Percentiles rank a stretch among this genome's conserved stretches.
Evolutionary conservation across 2,797 vertebrate species (phyloP).

Genomic region (Phalloptychus januarius): DNA sequence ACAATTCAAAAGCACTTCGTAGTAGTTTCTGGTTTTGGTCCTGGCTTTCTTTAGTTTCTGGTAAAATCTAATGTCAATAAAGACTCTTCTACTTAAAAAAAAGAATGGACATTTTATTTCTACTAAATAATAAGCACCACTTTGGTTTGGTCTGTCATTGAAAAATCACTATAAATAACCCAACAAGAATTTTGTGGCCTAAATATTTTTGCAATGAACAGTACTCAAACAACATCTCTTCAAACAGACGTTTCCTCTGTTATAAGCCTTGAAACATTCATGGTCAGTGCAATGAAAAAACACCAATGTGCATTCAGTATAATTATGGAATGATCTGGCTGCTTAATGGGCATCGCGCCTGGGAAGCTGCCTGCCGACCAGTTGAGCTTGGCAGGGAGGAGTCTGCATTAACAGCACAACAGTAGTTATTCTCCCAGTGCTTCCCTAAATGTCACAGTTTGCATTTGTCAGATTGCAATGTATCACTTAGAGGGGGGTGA

Average conservation of each 20-base stretch:
- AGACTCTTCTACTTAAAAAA: background rate
- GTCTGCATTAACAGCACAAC: conserved; percentile 69
- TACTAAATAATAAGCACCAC: background rate
- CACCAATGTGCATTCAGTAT: conserved; percentile 20
- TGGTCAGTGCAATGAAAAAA: conserved; percentile 5
- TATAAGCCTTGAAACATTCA: conserved; percentile 26
- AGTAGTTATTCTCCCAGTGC: conserved; percentile 77
- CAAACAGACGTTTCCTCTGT: conserved; percentile 5
- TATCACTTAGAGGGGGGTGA: conserved; percentile 81
- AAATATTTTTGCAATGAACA: background rate
- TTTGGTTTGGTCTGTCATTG: background rate
- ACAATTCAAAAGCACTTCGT: background rate
- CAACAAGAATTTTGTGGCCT: background rate
- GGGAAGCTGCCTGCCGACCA: conserved; percentile 62
- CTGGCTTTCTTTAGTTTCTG: too few species aligned
- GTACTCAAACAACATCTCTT: background rate
- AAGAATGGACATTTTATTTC: background rate
- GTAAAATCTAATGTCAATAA: background rate
- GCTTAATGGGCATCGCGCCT: conserved; percentile 66
- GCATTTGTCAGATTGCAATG: conserved; percentile 84
- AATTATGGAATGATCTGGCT: conserved; percentile 58
- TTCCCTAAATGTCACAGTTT: conserved; percentile 84
- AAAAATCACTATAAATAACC: background rate
- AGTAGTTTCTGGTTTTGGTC: too few species aligned
- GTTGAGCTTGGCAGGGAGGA: conserved; percentile 72